phyloP scores from a whole-genome alignment of 2,113 vertebrate species.

The Lasiurus borealis region DNA sequence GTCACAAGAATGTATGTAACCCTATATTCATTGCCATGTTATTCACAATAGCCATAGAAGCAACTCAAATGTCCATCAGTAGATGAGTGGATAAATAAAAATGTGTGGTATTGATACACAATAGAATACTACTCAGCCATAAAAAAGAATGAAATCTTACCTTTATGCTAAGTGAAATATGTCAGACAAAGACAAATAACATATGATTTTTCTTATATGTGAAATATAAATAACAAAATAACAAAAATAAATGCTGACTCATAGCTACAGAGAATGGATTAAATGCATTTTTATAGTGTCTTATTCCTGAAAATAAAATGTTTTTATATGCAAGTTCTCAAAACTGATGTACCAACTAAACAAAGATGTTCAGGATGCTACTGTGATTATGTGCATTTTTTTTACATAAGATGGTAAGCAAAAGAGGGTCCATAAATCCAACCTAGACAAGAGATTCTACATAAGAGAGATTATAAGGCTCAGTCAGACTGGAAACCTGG shows the following conservation, averaged over 20 bases:
- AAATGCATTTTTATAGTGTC: not conserved
- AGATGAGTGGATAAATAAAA: not conserved
- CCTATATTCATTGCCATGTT: not conserved
- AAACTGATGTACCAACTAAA: not conserved
- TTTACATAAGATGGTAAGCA: not conserved
- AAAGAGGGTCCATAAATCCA: not conserved
- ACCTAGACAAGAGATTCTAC: not conserved
- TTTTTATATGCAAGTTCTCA: not conserved
- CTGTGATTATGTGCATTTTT: not conserved
- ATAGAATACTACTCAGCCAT: not conserved
- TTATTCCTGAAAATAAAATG: constrained; percentile 6
- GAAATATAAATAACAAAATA: not conserved
- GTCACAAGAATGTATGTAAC: not conserved
- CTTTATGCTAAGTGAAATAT: not conserved
- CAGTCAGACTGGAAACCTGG: not conserved
- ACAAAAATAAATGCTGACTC: not conserved
- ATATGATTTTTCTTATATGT: not conserved
- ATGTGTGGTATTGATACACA: not conserved
- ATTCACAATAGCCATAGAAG: not conserved
- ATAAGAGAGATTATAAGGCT: not conserved
- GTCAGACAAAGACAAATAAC: not conserved
- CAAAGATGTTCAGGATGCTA: not conserved
- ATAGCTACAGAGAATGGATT: not conserved
- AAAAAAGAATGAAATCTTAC: not conserved
- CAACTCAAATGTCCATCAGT: not conserved